Percentiles rank a stretch among this genome's conserved stretches.
Evolutionary conservation across 2,888 invertebrate genomes (phyloP).

Genomic region (Dromius quadrimaculatus): DNA sequence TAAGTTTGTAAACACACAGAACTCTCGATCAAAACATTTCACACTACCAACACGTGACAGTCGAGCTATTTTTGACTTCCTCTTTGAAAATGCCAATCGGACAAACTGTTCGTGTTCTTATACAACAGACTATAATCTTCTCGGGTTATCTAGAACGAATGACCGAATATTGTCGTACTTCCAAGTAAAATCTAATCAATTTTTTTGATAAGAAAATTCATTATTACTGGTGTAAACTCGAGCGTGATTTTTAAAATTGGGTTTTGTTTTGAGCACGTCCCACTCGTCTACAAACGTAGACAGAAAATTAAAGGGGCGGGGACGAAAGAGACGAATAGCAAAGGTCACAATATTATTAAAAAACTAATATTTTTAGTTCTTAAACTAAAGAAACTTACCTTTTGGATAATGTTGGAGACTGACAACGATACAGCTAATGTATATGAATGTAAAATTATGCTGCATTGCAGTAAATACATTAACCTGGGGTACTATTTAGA

Average conservation of each 20-base stretch:
- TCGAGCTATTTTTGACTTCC: constrained; percentile 11
- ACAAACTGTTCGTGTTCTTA: constrained; percentile 11
- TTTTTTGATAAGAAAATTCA: constrained; percentile 30
- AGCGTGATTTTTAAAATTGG: constrained; percentile 1
- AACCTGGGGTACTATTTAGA: too few species aligned
- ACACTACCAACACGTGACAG: constrained; percentile 26
- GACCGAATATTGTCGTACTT: constrained; percentile 26
- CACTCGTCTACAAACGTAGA: constrained; percentile 1
- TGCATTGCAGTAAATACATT: too few species aligned
- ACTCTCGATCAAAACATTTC: constrained; percentile 17
- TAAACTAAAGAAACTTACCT: too few species aligned
- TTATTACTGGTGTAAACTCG: constrained; percentile 26
- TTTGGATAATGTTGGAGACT: too few species aligned
- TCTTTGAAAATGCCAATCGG: constrained; percentile 36
- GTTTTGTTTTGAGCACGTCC: constrained; percentile 25
- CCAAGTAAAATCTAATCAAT: constrained; percentile 12
- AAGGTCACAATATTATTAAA: background rate
- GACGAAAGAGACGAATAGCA: too few species aligned
- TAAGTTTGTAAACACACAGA: constrained; percentile 7
- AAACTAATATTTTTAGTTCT: too few species aligned
- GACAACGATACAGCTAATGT: too few species aligned
- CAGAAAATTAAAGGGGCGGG: constrained; percentile 3
- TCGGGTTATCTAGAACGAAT: constrained; percentile 38
- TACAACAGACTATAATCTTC: constrained; percentile 20
- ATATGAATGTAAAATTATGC: too few species aligned